Conservation (phyloP, 1,140 invertebrate species). For the Maniola jurtina region DNA sequence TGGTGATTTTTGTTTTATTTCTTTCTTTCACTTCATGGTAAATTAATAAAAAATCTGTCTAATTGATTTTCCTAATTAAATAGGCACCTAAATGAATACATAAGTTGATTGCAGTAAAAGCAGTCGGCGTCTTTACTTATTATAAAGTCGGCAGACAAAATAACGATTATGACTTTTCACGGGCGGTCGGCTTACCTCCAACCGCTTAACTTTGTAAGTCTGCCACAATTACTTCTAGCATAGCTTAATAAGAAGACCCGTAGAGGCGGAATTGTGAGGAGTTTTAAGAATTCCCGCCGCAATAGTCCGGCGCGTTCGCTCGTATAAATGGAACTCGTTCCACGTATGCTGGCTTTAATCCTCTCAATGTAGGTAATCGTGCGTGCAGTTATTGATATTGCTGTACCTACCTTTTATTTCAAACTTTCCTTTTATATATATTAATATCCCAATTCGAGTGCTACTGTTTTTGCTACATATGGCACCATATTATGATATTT, state of each 20-base stretch:
- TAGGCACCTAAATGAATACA: not conserved
- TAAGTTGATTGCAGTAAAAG: not conserved
- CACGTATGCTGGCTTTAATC: constrained; percentile 56
- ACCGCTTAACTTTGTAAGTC: constrained; percentile 73
- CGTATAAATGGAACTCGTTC: constrained; percentile 51
- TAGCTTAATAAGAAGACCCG: constrained; percentile 66
- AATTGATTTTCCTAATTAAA: not conserved
- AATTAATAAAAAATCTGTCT: no score
- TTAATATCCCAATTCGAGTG: constrained; percentile 9
- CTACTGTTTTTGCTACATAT: constrained; percentile 1
- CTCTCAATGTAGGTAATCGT: constrained; percentile 60
- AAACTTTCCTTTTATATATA: constrained; percentile 22
- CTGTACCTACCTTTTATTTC: constrained; percentile 21
- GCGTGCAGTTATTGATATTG: constrained; percentile 57
- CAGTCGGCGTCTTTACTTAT: constrained; percentile 30
- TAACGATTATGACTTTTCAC: constrained; percentile 69
- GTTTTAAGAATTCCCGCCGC: constrained; percentile 58
- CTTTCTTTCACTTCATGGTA: no score
- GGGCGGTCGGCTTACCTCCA: constrained; percentile 53
- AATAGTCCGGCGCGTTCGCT: constrained; percentile 38
- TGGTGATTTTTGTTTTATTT: no score
- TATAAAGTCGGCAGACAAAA: constrained; percentile 76
- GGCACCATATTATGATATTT: not conserved
- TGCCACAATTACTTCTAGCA: constrained; percentile 70
- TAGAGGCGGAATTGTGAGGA: constrained; percentile 45